Conservation (phyloP, 2,113 vertebrate species). For the Abramis brama region DNA sequence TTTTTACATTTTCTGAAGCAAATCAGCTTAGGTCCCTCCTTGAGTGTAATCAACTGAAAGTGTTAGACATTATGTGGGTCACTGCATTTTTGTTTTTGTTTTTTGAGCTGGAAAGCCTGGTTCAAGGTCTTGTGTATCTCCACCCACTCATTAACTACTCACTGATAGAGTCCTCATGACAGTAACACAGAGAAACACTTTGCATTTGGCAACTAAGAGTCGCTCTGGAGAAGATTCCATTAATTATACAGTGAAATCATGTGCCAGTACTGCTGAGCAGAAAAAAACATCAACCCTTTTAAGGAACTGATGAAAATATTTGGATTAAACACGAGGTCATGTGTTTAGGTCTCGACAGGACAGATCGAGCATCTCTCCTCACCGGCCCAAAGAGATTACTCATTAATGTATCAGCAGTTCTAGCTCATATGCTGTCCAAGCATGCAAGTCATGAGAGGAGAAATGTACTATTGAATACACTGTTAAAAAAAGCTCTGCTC, state of each 20-base stretch:
- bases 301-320: background rate
- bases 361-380: background rate
- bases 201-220: background rate
- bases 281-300: constrained; percentile 19
- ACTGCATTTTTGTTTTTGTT: background rate
- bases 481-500: background rate
- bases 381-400: background rate
- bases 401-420: constrained; percentile 19
- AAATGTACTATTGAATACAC: background rate
- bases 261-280: constrained; percentile 1
- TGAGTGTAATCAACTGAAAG: background rate
- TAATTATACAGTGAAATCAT: constrained; percentile 5
- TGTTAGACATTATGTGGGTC: background rate
- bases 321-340: background rate
- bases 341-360: background rate
- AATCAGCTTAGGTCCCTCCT: background rate
- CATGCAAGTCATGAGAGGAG: background rate
- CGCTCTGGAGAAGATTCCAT: background rate
- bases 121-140: background rate
- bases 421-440: background rate
- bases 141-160: background rate
- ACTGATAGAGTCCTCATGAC: background rate
- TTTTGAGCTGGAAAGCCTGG: background rate
- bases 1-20: background rate
- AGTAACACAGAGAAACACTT: background rate